Conservation (phyloP, 2,888 invertebrate genomes). For the Clostera curtula region DNA sequence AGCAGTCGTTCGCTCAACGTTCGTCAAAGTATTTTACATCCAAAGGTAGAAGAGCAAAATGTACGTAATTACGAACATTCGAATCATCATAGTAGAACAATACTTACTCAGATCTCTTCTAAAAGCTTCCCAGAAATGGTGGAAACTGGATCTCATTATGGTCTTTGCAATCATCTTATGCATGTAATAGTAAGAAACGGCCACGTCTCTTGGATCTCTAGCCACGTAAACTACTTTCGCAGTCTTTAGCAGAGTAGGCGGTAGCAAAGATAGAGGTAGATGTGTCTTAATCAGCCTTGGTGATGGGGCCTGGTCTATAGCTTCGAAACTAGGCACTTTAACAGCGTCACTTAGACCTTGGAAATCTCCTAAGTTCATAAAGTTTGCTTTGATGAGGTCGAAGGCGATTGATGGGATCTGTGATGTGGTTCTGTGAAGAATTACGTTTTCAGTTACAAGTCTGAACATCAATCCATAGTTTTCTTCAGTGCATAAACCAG, state of each 20-base stretch:
- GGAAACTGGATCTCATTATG: constrained; percentile 68
- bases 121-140: constrained; percentile 77
- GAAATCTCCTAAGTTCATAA: constrained; percentile 54
- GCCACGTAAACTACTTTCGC: constrained; percentile 80
- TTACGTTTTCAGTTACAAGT: no score
- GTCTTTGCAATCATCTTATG: constrained; percentile 71
- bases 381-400: constrained; percentile 53
- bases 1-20: no score
- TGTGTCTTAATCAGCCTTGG: constrained; percentile 79
- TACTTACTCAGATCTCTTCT: constrained; percentile 73
- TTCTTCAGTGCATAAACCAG: no score
- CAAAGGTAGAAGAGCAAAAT: no score
- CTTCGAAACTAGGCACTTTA: constrained; percentile 45
- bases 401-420: constrained; percentile 54
- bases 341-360: constrained; percentile 55
- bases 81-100: no score
- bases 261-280: constrained; percentile 76
- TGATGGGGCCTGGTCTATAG: constrained; percentile 48
- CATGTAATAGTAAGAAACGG: constrained; percentile 81
- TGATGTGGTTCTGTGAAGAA: constrained; percentile 40
- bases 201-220: constrained; percentile 82
- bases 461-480: no score
- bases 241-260: constrained; percentile 56
- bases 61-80: no score
- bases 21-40: no score